A percentile compares a stretch with the other conserved stretches of the same genome.
These are phyloP conservation scores for Epinotia bilunana DNA, from an alignment of 2,888 invertebrate genomes.

Conservation along the genomic window DNA sequence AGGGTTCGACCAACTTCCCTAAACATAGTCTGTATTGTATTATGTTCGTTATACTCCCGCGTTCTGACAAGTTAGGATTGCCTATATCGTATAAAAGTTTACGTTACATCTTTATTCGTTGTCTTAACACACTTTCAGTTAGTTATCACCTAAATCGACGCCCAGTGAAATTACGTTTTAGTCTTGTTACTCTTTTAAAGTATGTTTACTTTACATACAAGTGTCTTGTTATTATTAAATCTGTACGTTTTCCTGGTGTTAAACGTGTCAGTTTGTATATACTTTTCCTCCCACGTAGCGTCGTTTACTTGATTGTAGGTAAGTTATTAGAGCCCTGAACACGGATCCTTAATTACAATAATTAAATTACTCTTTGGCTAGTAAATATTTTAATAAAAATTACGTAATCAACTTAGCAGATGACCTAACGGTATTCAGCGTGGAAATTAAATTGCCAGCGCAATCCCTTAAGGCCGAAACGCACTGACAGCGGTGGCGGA, in stretches of 20 bases:
- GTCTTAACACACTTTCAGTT: neutral
- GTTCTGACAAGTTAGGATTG: too few relatives aligned
- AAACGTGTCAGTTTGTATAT: slow-evolving; percentile 15
- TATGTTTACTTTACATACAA: neutral
- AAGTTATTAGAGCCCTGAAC: slow-evolving; percentile 25
- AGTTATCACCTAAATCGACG: neutral
- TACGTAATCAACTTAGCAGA: slow-evolving; percentile 38
- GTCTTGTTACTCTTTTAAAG: neutral
- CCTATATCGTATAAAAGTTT: neutral
- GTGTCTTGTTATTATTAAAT: neutral
- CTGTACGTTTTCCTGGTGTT: slow-evolving; percentile 5
- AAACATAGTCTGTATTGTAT: too few relatives aligned
- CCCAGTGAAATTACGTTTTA: neutral
- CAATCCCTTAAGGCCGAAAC: slow-evolving; percentile 30
- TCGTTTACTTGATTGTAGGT: slow-evolving; percentile 36
- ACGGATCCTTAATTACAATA: slow-evolving; percentile 15
- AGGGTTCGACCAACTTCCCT: too few relatives aligned
- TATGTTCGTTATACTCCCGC: too few relatives aligned
- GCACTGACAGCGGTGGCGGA: too few relatives aligned
- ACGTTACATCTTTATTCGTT: neutral
- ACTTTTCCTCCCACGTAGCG: slow-evolving; percentile 15
- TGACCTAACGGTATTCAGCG: slow-evolving; percentile 35
- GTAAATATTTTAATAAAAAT: slow-evolving; percentile 42
- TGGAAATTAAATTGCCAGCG: slow-evolving; percentile 39
- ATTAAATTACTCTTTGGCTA: slow-evolving; percentile 24